phyloP scores from a whole-genome alignment of 2,113 vertebrate species.

The Petrocephalus microphthalmus region DNA sequence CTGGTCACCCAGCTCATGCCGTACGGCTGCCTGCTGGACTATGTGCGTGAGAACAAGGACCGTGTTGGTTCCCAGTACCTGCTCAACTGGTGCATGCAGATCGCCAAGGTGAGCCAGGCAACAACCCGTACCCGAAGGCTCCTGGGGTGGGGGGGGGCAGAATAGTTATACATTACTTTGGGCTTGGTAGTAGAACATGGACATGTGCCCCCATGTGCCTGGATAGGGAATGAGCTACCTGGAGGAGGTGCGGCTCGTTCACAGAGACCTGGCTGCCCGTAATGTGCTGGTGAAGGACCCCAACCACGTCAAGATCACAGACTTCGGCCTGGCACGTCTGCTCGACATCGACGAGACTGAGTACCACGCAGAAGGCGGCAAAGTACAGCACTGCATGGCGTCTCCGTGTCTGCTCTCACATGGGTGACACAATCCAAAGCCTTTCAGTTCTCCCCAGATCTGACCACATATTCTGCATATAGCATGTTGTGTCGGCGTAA shows the following conservation, averaged over 20 bases:
- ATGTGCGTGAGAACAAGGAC: constrained; percentile 87
- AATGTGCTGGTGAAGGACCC: constrained; percentile 93
- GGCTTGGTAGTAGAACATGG: neutral
- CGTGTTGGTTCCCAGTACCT: constrained; percentile 85
- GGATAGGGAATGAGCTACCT: constrained; percentile 90
- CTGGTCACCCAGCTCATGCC: constrained; percentile 98
- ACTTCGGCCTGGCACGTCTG: constrained; percentile 87
- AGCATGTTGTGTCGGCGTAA: neutral
- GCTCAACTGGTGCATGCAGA: constrained; percentile 98
- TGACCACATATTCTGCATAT: neutral
- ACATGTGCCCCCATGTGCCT: neutral
- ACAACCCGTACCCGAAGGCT: neutral
- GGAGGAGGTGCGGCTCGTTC: constrained; percentile 89
- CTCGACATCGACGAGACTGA: constrained; percentile 92
- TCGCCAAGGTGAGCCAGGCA: constrained; percentile 75
- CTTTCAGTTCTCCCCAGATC: neutral
- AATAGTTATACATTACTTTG: too few species aligned
- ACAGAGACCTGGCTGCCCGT: constrained; percentile 87
- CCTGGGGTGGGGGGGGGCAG: neutral
- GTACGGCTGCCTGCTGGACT: constrained; percentile 91
- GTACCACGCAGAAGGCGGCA: constrained; percentile 91
- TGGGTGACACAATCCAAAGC: neutral
- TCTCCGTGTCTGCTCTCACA: neutral
- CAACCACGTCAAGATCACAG: constrained; percentile 94
- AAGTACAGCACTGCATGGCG: constrained; percentile 56